These are phyloP conservation scores for Dendrolimus kikuchii DNA, from an alignment of 1,140 invertebrate species.

Conservation along the genomic window DNA sequence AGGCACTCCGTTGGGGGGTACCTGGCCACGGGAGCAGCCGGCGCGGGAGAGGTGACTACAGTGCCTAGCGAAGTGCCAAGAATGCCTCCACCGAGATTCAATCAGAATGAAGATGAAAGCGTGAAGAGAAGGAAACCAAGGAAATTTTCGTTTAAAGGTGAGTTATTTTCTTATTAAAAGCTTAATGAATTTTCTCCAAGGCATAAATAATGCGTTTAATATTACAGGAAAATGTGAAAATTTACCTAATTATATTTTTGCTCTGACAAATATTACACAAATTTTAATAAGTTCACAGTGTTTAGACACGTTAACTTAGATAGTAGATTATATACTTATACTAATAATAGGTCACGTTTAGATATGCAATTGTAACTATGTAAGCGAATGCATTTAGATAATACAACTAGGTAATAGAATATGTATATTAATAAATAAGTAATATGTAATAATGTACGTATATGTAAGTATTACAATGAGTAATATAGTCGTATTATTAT, in stretches of 20 bases:
- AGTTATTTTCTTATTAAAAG: constrained; percentile 9
- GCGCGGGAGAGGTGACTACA: constrained; percentile 54
- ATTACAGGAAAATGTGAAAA: background rate
- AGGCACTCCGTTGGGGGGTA: constrained; percentile 71
- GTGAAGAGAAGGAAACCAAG: constrained; percentile 50
- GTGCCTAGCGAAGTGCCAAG: constrained; percentile 66
- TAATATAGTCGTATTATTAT: too few relatives aligned
- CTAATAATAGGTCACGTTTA: too few relatives aligned
- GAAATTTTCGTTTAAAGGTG: constrained; percentile 62
- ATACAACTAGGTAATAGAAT: too few relatives aligned
- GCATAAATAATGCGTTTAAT: background rate
- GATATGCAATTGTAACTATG: too few relatives aligned
- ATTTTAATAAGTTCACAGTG: too few relatives aligned
- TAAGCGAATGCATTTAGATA: too few relatives aligned
- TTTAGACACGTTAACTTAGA: too few relatives aligned
- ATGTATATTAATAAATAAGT: too few relatives aligned
- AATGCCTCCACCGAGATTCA: constrained; percentile 52
- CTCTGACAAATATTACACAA: too few relatives aligned
- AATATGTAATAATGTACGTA: too few relatives aligned
- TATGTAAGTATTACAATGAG: too few relatives aligned
- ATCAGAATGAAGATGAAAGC: constrained; percentile 43
- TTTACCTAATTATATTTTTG: background rate
- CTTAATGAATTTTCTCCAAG: background rate
- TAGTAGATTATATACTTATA: too few relatives aligned
- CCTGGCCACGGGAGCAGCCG: constrained; percentile 50